These are phyloP conservation scores for Notarius lentiginosus DNA, from an alignment of 2,113 vertebrate species.

Conservation along the genomic window DNA sequence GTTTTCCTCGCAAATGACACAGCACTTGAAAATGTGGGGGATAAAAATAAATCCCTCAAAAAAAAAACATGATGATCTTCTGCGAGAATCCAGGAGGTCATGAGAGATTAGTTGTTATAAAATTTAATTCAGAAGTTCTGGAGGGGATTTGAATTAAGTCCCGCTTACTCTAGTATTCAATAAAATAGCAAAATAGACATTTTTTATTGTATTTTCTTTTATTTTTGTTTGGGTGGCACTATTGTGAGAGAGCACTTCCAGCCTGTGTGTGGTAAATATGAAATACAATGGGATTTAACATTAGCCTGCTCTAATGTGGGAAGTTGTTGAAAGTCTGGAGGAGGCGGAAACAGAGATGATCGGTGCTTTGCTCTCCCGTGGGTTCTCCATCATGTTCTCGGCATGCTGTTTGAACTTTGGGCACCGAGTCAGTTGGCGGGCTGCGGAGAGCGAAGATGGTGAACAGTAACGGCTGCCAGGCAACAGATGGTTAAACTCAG, in stretches of 20 bases:
- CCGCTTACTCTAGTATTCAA: not conserved
- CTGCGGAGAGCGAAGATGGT: conserved; percentile 39
- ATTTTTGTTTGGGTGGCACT: not conserved
- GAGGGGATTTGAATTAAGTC: conserved; percentile 10
- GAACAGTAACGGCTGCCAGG: conserved; percentile 41
- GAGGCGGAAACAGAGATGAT: conserved; percentile 6
- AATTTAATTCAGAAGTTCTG: not conserved
- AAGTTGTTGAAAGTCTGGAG: conserved; percentile 20
- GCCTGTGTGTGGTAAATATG: not conserved
- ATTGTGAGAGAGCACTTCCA: not conserved
- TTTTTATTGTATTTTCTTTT: not conserved
- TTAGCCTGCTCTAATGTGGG: not conserved
- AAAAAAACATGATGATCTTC: conserved; percentile 8
- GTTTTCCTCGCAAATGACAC: conserved; percentile 38
- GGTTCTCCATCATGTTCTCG: conserved; percentile 28
- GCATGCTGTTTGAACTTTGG: conserved; percentile 41
- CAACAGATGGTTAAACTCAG: conserved; percentile 63
- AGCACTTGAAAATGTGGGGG: conserved; percentile 1
- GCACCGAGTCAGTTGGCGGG: conserved; percentile 19
- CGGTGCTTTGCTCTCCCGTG: conserved; percentile 9
- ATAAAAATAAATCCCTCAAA: conserved; percentile 18
- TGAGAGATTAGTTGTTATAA: conserved; percentile 22
- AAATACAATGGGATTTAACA: not conserved
- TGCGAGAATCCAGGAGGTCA: conserved; percentile 14
- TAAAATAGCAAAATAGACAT: not conserved